Conservation (phyloP, 2,113 vertebrate species). For the Perca schrenkii region DNA sequence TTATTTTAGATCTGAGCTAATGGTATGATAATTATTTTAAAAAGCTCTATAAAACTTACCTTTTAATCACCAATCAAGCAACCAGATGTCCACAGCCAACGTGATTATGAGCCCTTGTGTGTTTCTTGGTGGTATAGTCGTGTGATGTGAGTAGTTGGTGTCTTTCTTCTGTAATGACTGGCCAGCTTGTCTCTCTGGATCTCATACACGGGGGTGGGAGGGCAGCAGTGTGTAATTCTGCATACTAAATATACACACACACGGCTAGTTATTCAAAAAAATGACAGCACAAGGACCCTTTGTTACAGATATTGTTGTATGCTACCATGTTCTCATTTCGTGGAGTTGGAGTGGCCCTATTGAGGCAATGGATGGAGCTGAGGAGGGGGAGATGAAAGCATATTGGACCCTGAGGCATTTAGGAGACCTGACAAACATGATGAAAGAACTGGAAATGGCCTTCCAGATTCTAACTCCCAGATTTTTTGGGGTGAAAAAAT, state of each 20-base stretch:
- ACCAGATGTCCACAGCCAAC: not conserved
- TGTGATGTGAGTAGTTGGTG: conserved; percentile 38
- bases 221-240: conserved; percentile 61
- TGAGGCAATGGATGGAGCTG: conserved; percentile 5
- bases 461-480: not conserved
- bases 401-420: not conserved
- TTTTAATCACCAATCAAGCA: conserved; percentile 5
- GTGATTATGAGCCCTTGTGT: not conserved
- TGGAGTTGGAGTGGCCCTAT: not conserved
- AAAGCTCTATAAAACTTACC: conserved; percentile 40
- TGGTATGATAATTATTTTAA: not conserved
- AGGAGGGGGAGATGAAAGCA: conserved; percentile 2
- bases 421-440: not conserved
- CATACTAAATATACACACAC: conserved; percentile 59
- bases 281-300: conserved; percentile 67
- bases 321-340: conserved; percentile 28
- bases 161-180: conserved; percentile 60
- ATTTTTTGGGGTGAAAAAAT: not conserved
- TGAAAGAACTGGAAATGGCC: not conserved
- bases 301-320: conserved; percentile 54
- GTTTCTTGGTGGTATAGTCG: not conserved
- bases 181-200: conserved; percentile 58
- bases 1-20: not conserved
- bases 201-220: conserved; percentile 69
- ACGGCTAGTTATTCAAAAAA: conserved; percentile 53